Evolutionary conservation across 2,113 vertebrate genomes (phyloP).

Genomic region (Danionella cerebrum): DNA sequence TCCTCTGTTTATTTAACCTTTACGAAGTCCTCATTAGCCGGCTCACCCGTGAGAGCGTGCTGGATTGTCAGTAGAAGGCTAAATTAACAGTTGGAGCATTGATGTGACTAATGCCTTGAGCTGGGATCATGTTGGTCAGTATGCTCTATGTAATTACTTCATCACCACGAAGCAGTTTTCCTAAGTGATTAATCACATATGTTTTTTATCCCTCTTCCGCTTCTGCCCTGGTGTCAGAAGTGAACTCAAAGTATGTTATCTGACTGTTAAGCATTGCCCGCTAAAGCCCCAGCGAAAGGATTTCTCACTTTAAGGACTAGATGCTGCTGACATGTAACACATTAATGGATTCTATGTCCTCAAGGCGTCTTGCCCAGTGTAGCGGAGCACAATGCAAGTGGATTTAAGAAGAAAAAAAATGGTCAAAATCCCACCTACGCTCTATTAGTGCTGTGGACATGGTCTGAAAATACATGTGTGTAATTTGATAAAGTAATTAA

Average conservation of each 20-base stretch:
- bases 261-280: background rate
- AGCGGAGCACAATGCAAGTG: conserved; percentile 21
- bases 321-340: background rate
- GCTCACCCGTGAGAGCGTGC: conserved; percentile 45
- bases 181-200: conserved; percentile 59
- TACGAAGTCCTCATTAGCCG: conserved; percentile 67
- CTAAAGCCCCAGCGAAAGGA: background rate
- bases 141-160: conserved; percentile 64
- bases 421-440: conserved; percentile 6
- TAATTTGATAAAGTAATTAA: conserved; percentile 52
- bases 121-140: conserved; percentile 59
- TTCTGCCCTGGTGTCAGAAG: conserved; percentile 4
- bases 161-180: conserved; percentile 58
- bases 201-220: background rate
- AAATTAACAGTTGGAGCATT: conserved; percentile 63
- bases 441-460: conserved; percentile 37
- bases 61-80: conserved; percentile 61
- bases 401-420: background rate
- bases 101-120: conserved; percentile 65
- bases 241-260: conserved; percentile 15
- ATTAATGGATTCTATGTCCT: conserved; percentile 14
- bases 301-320: conserved; percentile 12
- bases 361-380: background rate
- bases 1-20: conserved; percentile 67
- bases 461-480: conserved; percentile 31